These are phyloP conservation scores for Hippocampus comes DNA, from an alignment of 2,113 vertebrate genomes.

Conservation along the genomic window DNA sequence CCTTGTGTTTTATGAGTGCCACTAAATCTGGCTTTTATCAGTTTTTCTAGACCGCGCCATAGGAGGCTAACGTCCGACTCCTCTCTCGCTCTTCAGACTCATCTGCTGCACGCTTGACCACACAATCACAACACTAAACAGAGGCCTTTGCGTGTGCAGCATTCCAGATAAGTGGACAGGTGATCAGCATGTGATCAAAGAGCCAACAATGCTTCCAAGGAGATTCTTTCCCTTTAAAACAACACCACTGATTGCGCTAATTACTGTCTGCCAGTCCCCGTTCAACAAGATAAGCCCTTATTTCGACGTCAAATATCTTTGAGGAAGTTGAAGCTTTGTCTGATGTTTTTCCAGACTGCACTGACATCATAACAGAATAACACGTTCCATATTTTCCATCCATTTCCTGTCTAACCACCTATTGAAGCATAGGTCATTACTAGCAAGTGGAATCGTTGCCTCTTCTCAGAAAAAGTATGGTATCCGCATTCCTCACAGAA, in stretches of 20 bases:
- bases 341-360: neutral
- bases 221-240: constrained; percentile 46
- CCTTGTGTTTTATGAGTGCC: constrained; percentile 61
- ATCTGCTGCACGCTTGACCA: constrained; percentile 44
- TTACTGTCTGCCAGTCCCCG: constrained; percentile 33
- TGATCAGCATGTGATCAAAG: constrained; percentile 59
- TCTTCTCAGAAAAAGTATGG: neutral
- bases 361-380: neutral
- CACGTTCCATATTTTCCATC: neutral
- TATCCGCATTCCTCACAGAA: too few relatives aligned
- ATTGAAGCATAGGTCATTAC: neutral
- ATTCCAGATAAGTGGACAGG: constrained; percentile 56
- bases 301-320: constrained; percentile 9
- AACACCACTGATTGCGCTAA: constrained; percentile 49
- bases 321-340: neutral
- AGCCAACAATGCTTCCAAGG: constrained; percentile 26
- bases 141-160: constrained; percentile 30
- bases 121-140: constrained; percentile 59
- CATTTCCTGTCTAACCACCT: neutral
- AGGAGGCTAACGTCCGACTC: constrained; percentile 14
- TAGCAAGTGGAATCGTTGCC: neutral
- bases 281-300: constrained; percentile 30
- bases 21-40: constrained; percentile 67
- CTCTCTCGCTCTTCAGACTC: constrained; percentile 31
- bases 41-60: constrained; percentile 37